Evolutionary conservation across 2,888 invertebrate species (phyloP).

Genomic region (Ypsolopha sequella): DNA sequence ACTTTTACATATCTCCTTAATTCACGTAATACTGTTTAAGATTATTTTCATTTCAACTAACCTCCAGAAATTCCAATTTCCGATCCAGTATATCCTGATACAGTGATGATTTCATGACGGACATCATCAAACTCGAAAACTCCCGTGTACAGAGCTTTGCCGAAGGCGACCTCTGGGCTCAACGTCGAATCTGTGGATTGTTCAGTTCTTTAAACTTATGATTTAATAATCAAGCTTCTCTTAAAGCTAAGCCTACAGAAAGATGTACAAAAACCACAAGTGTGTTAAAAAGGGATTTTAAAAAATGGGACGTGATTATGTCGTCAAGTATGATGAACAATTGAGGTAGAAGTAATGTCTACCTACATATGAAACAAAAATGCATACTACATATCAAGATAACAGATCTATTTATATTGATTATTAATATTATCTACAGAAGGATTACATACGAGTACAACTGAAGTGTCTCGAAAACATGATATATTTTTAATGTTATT

Average conservation of each 20-base stretch:
- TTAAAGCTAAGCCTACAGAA: conserved; percentile 11
- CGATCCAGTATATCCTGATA: conserved; percentile 27
- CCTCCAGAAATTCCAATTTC: conserved; percentile 32
- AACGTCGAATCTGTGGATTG: conserved; percentile 5
- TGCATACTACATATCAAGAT: too few species aligned
- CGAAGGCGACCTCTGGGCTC: conserved; percentile 24
- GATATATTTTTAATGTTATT: too few species aligned
- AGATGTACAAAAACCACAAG: conserved; percentile 26
- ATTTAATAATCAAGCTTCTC: background rate
- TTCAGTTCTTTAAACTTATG: background rate
- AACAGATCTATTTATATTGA: too few species aligned
- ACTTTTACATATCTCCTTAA: too few species aligned
- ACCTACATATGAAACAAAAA: too few species aligned
- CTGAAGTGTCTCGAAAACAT: too few species aligned
- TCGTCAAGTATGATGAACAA: too few species aligned
- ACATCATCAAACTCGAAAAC: conserved; percentile 21
- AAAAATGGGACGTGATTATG: too few species aligned
- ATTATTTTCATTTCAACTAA: conserved; percentile 13
- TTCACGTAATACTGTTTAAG: too few species aligned
- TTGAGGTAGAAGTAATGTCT: too few species aligned
- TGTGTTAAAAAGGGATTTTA: background rate
- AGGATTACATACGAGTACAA: too few species aligned
- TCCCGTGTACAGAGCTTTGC: conserved; percentile 38
- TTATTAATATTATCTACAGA: too few species aligned
- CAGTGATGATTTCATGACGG: conserved; percentile 34